Evolutionary conservation across 1,140 invertebrate species (phyloP).

Genomic region (Augochlora pura): DNA sequence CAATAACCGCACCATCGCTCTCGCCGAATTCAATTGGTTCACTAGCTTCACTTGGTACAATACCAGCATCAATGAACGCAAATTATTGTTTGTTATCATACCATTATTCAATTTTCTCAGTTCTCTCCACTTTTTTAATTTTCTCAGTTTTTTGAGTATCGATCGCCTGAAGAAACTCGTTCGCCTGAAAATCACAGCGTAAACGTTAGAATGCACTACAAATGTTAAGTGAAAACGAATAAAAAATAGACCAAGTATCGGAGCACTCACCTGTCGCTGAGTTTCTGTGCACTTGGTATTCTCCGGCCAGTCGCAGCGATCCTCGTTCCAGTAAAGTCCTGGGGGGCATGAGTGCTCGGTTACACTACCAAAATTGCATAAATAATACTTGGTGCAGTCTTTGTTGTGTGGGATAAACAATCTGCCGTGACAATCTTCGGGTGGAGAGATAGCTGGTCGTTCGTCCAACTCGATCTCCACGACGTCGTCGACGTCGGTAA

Average conservation of each 20-base stretch:
- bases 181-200: too few species aligned
- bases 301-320: constrained; percentile 90
- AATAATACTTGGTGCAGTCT: constrained; percentile 90
- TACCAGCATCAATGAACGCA: too few species aligned
- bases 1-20: constrained; percentile 93
- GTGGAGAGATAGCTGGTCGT: constrained; percentile 39
- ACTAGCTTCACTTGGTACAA: constrained; percentile 78
- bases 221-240: too few species aligned
- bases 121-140: too few species aligned
- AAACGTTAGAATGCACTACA: too few species aligned
- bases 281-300: constrained; percentile 82
- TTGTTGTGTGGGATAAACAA: constrained; percentile 83
- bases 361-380: constrained; percentile 87
- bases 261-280: constrained; percentile 27
- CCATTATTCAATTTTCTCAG: too few species aligned
- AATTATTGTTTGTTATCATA: too few species aligned
- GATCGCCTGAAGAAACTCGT: too few species aligned
- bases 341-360: constrained; percentile 85
- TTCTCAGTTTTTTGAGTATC: too few species aligned
- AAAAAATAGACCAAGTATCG: too few species aligned
- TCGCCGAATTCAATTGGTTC: constrained; percentile 85
- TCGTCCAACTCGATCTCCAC: constrained; percentile 69
- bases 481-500: constrained; percentile 60
- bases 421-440: constrained; percentile 81
- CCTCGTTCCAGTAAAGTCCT: constrained; percentile 88